Conservation (phyloP, 2,113 vertebrate species). For the Mustelus asterias region DNA sequence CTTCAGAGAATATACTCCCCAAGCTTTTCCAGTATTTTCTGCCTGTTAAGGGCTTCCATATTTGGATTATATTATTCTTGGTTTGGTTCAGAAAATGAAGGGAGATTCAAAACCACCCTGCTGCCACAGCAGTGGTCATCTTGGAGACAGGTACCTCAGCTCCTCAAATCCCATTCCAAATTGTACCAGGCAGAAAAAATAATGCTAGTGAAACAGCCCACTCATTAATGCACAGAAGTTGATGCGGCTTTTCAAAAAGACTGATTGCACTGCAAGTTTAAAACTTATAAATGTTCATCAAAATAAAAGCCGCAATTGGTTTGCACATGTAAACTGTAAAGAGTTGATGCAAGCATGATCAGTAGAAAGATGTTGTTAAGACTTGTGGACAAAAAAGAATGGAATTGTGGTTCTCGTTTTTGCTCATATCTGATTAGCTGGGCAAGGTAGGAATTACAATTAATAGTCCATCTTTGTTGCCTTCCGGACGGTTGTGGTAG, state of each 20-base stretch:
- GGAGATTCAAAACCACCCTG: not conserved
- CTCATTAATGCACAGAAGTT: not conserved
- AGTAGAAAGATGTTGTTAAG: not conserved
- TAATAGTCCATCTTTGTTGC: not conserved
- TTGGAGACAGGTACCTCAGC: not conserved
- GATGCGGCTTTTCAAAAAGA: not conserved
- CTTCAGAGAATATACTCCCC: not conserved
- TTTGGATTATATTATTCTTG: not conserved
- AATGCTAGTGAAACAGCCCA: not conserved
- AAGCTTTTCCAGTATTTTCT: not conserved
- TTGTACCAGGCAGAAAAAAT: not conserved
- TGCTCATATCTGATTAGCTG: not conserved
- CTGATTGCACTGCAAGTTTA: not conserved
- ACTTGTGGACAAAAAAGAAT: not conserved
- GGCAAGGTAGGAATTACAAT: not conserved
- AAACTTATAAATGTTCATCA: not conserved
- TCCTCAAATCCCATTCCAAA: not conserved
- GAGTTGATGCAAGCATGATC: not conserved
- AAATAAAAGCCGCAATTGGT: not conserved
- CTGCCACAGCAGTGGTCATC: not conserved
- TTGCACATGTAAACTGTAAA: not conserved
- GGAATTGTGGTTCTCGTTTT: not conserved
- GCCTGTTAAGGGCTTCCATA: not conserved
- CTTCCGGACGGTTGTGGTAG: not conserved
- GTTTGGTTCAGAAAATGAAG: not conserved